Evolutionary conservation across 2,113 vertebrate species (phyloP).

Genomic region (Apus apus): DNA sequence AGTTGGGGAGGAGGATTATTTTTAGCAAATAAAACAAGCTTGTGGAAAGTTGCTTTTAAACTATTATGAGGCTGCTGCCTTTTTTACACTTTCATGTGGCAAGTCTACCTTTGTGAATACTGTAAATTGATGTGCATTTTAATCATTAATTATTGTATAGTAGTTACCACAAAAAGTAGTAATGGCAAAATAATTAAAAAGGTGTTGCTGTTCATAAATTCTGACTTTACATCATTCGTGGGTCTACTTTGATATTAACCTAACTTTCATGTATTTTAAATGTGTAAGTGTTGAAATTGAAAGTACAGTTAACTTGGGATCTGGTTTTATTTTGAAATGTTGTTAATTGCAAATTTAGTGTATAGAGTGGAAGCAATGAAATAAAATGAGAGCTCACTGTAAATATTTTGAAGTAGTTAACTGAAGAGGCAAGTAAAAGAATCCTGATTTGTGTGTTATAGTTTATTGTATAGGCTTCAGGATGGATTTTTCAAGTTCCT

Average conservation of each 20-base stretch:
- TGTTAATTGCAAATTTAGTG: conserved; percentile 2
- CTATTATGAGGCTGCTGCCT: not conserved
- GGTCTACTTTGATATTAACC: not conserved
- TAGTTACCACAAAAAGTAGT: not conserved
- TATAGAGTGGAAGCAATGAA: conserved; percentile 1
- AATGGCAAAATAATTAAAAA: not conserved
- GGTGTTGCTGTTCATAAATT: not conserved
- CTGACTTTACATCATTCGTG: not conserved
- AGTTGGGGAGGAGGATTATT: not conserved
- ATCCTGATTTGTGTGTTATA: not conserved
- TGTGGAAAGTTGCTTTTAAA: conserved; percentile 10
- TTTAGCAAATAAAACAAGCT: conserved; percentile 4
- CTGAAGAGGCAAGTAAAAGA: not conserved
- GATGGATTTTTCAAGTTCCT: not conserved
- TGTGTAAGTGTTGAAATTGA: not conserved
- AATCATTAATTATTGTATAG: conserved; percentile 16
- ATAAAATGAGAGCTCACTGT: conserved; percentile 34
- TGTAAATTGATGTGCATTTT: conserved; percentile 39
- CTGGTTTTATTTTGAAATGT: not conserved
- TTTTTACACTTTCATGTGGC: not conserved
- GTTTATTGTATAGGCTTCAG: not conserved
- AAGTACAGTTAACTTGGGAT: not conserved
- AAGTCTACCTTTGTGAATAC: conserved; percentile 17
- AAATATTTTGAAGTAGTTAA: conserved; percentile 27
- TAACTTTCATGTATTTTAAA: conserved; percentile 3